These are phyloP conservation scores for Xyrichtys novacula DNA, from an alignment of 2,797 vertebrate genomes.

Conservation along the genomic window DNA sequence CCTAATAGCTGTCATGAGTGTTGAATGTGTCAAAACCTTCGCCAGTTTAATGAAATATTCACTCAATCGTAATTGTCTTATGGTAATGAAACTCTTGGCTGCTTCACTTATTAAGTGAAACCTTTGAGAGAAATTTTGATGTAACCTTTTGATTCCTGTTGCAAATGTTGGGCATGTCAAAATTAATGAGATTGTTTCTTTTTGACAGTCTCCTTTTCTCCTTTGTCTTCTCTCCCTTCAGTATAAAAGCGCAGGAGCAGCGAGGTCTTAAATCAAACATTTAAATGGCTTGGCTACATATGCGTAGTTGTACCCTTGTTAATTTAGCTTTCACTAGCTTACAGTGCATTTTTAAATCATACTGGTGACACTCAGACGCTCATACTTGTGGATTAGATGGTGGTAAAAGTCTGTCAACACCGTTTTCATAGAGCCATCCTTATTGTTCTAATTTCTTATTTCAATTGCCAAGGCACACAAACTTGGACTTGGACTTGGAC, in stretches of 20 bases:
- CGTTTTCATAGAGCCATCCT: background rate
- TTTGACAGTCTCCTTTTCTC: constrained; percentile 34
- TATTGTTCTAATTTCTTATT: constrained; percentile 10
- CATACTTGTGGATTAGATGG: constrained; percentile 3
- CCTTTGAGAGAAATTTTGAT: constrained; percentile 24
- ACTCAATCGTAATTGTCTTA: constrained; percentile 22
- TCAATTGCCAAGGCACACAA: constrained; percentile 15
- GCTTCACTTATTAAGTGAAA: constrained; percentile 35
- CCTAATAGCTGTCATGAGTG: constrained; percentile 20
- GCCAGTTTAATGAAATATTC: constrained; percentile 24
- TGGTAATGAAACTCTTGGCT: constrained; percentile 33
- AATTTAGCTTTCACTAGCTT: constrained; percentile 22
- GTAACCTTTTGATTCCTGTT: constrained; percentile 30
- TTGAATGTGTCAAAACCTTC: constrained; percentile 36
- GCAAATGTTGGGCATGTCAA: constrained; percentile 34
- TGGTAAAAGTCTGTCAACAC: constrained; percentile 28
- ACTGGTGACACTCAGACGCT: constrained; percentile 24
- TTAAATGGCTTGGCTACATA: constrained; percentile 13
- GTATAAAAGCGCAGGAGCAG: background rate
- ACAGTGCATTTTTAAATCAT: constrained; percentile 11
- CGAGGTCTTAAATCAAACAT: constrained; percentile 32
- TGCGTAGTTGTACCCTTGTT: constrained; percentile 11
- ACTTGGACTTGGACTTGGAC: background rate
- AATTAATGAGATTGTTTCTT: constrained; percentile 54
- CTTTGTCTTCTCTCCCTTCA: constrained; percentile 1